These are phyloP conservation scores for Nibea albiflora DNA, from an alignment of 2,113 vertebrate genomes.

Conservation along the genomic window DNA sequence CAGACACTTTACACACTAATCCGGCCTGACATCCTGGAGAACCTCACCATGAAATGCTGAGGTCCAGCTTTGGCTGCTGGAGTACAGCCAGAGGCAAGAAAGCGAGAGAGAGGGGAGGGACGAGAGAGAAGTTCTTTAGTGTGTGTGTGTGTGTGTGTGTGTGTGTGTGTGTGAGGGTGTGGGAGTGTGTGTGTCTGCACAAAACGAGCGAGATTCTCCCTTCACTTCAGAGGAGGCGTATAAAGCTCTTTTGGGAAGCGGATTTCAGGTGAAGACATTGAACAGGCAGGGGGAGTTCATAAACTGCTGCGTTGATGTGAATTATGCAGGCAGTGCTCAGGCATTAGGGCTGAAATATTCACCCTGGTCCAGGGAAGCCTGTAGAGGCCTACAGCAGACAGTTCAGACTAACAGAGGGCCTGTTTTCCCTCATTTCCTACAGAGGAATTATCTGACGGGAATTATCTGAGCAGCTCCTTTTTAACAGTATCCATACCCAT, in stretches of 20 bases:
- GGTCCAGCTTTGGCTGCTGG: slow-evolving; percentile 47
- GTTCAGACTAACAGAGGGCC: not conserved
- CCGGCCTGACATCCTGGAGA: slow-evolving; percentile 45
- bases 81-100: slow-evolving; percentile 47
- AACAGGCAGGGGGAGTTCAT: slow-evolving; percentile 6
- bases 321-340: slow-evolving; percentile 26
- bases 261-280: slow-evolving; percentile 5
- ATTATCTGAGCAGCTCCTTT: not conserved
- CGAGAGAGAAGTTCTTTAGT: slow-evolving; percentile 12
- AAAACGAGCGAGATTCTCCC: not conserved
- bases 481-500: not conserved
- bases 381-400: not conserved
- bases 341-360: slow-evolving; percentile 19
- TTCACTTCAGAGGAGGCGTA: slow-evolving; percentile 13
- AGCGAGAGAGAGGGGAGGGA: not conserved
- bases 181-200: slow-evolving; percentile 4
- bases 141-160: slow-evolving; percentile 7
- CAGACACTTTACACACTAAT: slow-evolving; percentile 46
- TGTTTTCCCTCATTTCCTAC: slow-evolving; percentile 11
- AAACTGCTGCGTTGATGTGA: slow-evolving; percentile 17
- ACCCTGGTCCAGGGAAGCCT: slow-evolving; percentile 1
- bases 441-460: not conserved
- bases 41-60: slow-evolving; percentile 55
- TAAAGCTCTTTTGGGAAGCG: slow-evolving; percentile 4
- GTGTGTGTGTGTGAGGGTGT: not conserved